Conservation (phyloP, 2,797 vertebrate species). For the Psittacula derbiana region DNA sequence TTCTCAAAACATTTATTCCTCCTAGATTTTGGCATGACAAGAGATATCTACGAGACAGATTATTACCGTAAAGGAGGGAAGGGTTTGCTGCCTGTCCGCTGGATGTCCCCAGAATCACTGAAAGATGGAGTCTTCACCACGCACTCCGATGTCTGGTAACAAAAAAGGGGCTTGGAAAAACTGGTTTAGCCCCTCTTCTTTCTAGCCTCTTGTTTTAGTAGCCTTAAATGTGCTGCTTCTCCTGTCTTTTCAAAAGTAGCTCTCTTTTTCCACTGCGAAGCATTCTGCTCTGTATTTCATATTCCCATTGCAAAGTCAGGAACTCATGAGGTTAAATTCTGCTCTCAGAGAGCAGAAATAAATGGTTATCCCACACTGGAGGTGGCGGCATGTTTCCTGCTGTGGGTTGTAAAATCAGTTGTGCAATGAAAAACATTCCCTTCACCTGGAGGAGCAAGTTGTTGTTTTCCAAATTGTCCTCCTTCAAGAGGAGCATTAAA, state of each 20-base stretch:
- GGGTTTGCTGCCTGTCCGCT: constrained; percentile 95
- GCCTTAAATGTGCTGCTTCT: not conserved
- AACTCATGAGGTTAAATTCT: not conserved
- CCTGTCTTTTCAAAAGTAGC: not conserved
- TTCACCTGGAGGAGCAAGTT: constrained; percentile 40
- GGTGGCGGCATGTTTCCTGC: not conserved
- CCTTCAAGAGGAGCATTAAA: constrained; percentile 14
- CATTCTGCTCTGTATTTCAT: not conserved
- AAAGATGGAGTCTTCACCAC: constrained; percentile 99
- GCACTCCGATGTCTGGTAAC: constrained; percentile 97
- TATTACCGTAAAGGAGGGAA: constrained; percentile 99
- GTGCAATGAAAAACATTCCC: not conserved
- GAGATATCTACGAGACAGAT: constrained; percentile 99
- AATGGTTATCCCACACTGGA: constrained; percentile 1
- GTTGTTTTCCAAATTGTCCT: constrained; percentile 30
- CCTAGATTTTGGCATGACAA: constrained; percentile 97
- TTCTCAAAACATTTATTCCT: not conserved
- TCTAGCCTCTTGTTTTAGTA: not conserved
- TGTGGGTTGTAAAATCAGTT: constrained; percentile 29
- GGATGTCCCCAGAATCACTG: constrained; percentile 98
- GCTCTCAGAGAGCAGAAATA: not conserved
- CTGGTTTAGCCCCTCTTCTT: not conserved
- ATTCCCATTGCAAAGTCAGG: not conserved
- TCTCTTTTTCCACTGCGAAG: not conserved
- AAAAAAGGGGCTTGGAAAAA: not conserved